Percentiles rank a stretch among this genome's conserved stretches.
Evolutionary conservation across 2,888 invertebrate genomes (phyloP).

Genomic region (Nemotelus nigrinus): DNA sequence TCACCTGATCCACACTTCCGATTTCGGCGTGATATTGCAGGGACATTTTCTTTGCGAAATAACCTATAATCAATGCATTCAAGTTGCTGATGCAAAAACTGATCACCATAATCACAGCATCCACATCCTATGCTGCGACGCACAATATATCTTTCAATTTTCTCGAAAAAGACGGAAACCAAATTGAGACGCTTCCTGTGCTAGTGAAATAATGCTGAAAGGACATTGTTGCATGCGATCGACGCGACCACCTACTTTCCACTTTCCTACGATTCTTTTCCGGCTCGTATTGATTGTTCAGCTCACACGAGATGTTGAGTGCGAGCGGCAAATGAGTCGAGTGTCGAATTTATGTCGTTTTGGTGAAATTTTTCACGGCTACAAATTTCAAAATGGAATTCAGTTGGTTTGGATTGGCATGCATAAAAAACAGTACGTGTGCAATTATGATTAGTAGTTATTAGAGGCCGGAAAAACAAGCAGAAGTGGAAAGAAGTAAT

Average conservation of each 20-base stretch:
- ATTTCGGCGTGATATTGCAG: background rate
- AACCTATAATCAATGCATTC: conserved; percentile 8
- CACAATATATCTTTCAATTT: background rate
- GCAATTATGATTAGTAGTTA: background rate
- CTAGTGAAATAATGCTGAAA: conserved; percentile 19
- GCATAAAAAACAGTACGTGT: background rate
- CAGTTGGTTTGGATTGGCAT: no score
- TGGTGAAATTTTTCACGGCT: conserved; percentile 41
- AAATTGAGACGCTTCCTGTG: conserved; percentile 50
- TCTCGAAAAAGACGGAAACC: conserved; percentile 47
- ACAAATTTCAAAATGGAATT: background rate
- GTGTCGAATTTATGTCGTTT: conserved; percentile 37
- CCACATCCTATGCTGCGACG: background rate
- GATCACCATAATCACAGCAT: background rate
- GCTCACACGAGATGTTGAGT: background rate
- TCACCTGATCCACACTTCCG: conserved; percentile 10
- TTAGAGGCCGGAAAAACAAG: background rate
- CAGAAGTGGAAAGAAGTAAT: background rate
- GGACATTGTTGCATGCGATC: conserved; percentile 45
- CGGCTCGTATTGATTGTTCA: background rate
- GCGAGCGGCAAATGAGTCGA: background rate
- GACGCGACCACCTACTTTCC: conserved; percentile 43
- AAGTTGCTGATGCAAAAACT: background rate
- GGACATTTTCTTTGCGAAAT: background rate
- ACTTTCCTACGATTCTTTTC: background rate